Evolutionary conservation across 2,888 invertebrate genomes (phyloP).

Genomic region (Agonopterix arenella): DNA sequence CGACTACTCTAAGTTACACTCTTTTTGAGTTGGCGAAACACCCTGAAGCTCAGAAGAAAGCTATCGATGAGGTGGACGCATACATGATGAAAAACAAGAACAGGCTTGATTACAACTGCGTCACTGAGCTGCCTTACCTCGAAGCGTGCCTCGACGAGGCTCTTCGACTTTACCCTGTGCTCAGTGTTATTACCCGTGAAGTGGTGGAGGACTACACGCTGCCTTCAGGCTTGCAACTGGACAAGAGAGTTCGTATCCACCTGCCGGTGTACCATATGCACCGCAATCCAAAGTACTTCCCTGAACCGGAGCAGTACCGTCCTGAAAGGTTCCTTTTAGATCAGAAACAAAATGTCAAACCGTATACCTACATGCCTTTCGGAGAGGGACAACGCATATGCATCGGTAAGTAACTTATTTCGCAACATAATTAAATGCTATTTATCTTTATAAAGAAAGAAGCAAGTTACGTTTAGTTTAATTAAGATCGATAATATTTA

Average conservation of each 20-base stretch:
- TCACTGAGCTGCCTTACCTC: conserved; percentile 33
- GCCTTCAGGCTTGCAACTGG: conserved; percentile 36
- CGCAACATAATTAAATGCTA: no score
- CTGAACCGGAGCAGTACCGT: conserved; percentile 34
- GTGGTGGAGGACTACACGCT: conserved; percentile 43
- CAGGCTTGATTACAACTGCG: conserved; percentile 30
- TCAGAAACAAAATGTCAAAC: conserved; percentile 32
- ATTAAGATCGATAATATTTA: no score
- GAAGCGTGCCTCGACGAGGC: conserved; percentile 44
- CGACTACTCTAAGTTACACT: conserved; percentile 29
- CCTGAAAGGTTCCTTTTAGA: conserved; percentile 49
- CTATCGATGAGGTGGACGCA: conserved; percentile 21
- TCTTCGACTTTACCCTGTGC: conserved; percentile 45
- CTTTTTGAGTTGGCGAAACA: conserved; percentile 44
- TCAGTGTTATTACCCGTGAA: conserved; percentile 40
- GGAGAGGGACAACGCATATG: conserved; percentile 56
- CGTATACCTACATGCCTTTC: conserved; percentile 51
- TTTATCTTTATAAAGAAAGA: no score
- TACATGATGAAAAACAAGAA: conserved; percentile 18
- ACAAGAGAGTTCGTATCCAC: conserved; percentile 46
- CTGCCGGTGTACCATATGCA: conserved; percentile 49
- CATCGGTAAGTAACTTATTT: conserved; percentile 36
- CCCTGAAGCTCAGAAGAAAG: conserved; percentile 25
- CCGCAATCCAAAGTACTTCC: conserved; percentile 25
- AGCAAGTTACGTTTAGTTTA: no score